These are phyloP conservation scores for Arctocebus calabarensis DNA, from an alignment of 2,797 vertebrate genomes.

Conservation along the genomic window DNA sequence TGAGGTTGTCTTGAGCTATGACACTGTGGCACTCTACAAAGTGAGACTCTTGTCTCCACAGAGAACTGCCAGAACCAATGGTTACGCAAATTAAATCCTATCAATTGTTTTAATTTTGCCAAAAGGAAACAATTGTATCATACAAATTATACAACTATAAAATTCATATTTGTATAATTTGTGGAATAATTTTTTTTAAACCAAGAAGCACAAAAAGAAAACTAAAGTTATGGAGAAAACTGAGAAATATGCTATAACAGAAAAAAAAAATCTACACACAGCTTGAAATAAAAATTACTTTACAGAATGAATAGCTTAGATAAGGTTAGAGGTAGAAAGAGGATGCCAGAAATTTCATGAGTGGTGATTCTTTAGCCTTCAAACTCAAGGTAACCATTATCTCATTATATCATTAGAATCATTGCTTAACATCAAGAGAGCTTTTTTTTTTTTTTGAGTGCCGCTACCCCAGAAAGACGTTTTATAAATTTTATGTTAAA, in stretches of 20 bases:
- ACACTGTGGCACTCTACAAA: neutral
- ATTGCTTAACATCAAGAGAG: neutral
- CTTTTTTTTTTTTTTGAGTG: neutral
- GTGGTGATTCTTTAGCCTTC: neutral
- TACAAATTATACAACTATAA: neutral
- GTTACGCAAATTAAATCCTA: neutral
- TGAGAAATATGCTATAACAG: neutral
- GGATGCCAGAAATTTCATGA: neutral
- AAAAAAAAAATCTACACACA: slow-evolving; percentile 10
- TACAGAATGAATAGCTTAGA: neutral
- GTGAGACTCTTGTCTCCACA: too few relatives aligned
- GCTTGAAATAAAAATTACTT: neutral
- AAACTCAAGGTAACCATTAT: neutral
- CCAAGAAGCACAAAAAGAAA: neutral
- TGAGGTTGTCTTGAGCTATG: too few relatives aligned
- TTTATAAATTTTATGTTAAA: neutral
- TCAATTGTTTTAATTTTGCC: neutral
- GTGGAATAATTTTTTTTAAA: neutral
- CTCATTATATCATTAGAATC: neutral
- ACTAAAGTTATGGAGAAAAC: neutral
- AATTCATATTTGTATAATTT: neutral
- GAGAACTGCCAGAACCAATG: neutral
- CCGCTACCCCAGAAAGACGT: neutral
- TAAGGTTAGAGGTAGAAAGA: neutral
- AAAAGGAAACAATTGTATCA: neutral